Conservation (phyloP, 2,113 vertebrate genomes). For the Lethenteron camtschaticum region DNA sequence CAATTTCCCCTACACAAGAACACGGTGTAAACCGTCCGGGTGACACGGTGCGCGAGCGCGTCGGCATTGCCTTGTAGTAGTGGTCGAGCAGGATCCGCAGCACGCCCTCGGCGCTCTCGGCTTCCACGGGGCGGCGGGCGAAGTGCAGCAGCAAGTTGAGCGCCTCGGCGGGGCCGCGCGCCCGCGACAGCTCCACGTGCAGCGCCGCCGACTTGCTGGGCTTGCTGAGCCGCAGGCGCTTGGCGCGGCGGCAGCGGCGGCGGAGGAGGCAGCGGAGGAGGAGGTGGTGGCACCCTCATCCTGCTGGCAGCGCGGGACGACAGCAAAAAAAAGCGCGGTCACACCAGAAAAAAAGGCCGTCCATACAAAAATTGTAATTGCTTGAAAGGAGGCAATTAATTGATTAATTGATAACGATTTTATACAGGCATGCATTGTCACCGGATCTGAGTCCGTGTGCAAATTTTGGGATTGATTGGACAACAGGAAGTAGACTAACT, state of each 20-base stretch:
- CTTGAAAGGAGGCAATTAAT: no score
- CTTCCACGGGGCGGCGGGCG: conserved; percentile 65
- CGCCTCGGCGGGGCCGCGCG: conserved; percentile 57
- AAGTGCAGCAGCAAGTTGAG: conserved; percentile 80
- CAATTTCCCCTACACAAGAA: no score
- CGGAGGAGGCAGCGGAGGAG: no score
- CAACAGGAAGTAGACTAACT: no score
- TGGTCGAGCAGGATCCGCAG: conserved; percentile 74
- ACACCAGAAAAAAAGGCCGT: background rate
- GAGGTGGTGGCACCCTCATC: conserved; percentile 27
- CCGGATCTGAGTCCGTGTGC: no score
- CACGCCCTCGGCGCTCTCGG: conserved; percentile 77
- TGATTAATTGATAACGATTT: no score
- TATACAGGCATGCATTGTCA: no score
- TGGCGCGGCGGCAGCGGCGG: conserved; percentile 22
- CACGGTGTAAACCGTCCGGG: no score
- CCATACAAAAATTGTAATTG: no score
- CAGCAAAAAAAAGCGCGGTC: conserved; percentile 2
- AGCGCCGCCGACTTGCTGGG: conserved; percentile 85
- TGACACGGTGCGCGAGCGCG: background rate
- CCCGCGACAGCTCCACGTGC: conserved; percentile 78
- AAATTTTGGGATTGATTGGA: no score
- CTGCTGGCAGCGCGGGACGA: conserved; percentile 30
- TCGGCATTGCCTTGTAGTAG: conserved; percentile 58
- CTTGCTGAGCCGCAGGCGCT: conserved; percentile 73